These are phyloP conservation scores for Xylocopa sonorina DNA, from an alignment of 1,140 invertebrate species.

Conservation along the genomic window DNA sequence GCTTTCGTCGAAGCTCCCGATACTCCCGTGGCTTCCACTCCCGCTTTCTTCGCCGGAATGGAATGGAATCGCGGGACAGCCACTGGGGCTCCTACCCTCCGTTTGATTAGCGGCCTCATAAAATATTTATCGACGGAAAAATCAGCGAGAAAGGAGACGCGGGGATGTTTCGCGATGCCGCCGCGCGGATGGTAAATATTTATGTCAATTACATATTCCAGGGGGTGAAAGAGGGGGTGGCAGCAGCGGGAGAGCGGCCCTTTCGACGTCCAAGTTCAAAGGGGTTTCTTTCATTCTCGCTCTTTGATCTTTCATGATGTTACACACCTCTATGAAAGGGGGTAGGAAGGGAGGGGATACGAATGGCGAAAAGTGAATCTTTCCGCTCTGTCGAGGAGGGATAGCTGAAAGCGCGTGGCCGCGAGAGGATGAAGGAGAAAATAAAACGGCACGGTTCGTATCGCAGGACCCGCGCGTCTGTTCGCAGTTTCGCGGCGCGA, in stretches of 20 bases:
- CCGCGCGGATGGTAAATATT: constrained; percentile 34
- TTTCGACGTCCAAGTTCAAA: constrained; percentile 37
- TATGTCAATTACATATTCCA: constrained; percentile 46
- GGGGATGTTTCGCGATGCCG: constrained; percentile 6
- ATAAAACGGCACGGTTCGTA: not conserved
- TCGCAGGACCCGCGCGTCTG: not conserved
- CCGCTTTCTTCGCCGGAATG: not conserved
- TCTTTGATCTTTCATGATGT: constrained; percentile 25
- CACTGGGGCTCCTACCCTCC: not conserved
- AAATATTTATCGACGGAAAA: constrained; percentile 43
- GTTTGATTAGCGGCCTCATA: constrained; percentile 47
- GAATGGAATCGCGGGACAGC: not conserved
- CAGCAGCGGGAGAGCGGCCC: constrained; percentile 6
- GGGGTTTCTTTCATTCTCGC: constrained; percentile 39
- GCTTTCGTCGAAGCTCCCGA: not conserved
- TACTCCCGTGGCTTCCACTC: not conserved
- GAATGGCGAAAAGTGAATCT: not conserved
- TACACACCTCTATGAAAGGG: not conserved
- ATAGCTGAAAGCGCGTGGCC: not conserved
- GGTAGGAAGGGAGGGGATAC: not conserved
- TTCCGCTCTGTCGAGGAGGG: not conserved
- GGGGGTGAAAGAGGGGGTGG: too few species aligned
- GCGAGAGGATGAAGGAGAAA: not conserved
- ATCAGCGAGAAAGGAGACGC: not conserved
- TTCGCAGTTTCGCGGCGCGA: not conserved